Evolutionary conservation across 2,797 vertebrate species (phyloP).

Genomic region (Anguilla obscura): DNA sequence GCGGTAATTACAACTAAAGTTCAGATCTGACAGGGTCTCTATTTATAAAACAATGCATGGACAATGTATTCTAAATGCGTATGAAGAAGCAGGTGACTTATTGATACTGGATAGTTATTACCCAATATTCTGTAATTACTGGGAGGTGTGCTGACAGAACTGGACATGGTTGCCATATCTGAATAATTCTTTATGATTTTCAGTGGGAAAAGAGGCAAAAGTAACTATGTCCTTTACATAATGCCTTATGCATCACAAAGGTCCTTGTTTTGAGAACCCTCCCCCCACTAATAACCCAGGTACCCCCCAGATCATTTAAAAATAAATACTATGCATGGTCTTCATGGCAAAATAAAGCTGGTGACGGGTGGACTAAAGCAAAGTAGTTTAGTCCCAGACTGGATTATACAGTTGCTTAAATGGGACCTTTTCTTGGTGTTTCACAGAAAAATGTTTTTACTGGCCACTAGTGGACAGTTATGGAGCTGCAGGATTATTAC

Average conservation of each 20-base stretch:
- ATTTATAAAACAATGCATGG: too few relatives aligned
- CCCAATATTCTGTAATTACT: too few relatives aligned
- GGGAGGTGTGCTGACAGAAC: too few relatives aligned
- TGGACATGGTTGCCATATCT: too few relatives aligned
- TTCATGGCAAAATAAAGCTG: not conserved
- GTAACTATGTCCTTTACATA: too few relatives aligned
- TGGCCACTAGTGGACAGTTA: constrained; percentile 42
- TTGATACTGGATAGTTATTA: too few relatives aligned
- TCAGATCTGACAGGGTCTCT: too few relatives aligned
- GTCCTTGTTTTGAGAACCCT: not conserved
- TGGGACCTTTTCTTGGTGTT: not conserved
- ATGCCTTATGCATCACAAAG: not conserved
- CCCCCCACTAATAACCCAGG: not conserved
- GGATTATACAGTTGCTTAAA: not conserved
- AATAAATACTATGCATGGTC: not conserved
- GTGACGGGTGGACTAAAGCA: not conserved
- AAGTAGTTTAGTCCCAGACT: not conserved
- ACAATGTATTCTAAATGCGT: too few relatives aligned
- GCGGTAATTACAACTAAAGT: too few relatives aligned
- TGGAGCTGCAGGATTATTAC: constrained; percentile 28
- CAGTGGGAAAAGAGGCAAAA: too few relatives aligned
- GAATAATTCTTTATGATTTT: too few relatives aligned
- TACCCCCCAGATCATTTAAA: not conserved
- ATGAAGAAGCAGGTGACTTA: too few relatives aligned
- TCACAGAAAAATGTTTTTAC: not conserved